Evolutionary conservation across 2,113 vertebrate species (phyloP), one percentile per base, ranked within the genome.

Genomic region (Oncorhynchus masou): DNA sequence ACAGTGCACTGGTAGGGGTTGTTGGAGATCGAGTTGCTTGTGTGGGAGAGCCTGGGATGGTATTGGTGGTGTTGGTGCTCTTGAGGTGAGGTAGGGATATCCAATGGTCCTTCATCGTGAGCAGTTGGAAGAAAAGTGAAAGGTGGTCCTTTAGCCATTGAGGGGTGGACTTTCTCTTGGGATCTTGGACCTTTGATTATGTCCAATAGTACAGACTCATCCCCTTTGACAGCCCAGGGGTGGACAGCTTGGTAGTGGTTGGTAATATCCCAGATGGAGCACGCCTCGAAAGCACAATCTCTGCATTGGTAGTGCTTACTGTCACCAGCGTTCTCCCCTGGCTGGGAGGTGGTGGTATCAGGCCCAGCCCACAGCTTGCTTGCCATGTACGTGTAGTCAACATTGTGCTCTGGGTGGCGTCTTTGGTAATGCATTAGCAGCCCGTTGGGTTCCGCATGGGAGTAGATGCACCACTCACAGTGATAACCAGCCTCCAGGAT

Each of bases 381-480:
- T n/a, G 97, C 96, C 96, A 99, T 99, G 68, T 99, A 99, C 0
- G 97, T 96, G 49, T 99, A 99, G 89, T 99, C 97, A 2, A 99
- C 97, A 5, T 98, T 98, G 90, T 99, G 98, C 77, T 99, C 97
- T 0, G 97, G 98, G 79, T 99, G 98, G 74, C 97, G 95, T 94
- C 96, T 97, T 91, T 99, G 98, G 94, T 99, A 99, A 91, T 99
- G 98, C 75, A 98, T 95, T 84, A 99, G 94, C 86, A 99, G 92
- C 67, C 98, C 97, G 70, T 91, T 97, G 16, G 98, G 97, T 74
- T 99, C 97, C 0, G 90, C 89, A 24, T 99, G 98, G 51, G 96
- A 98, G 87, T 99, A 99, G 88, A 98, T 99, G 81, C 98, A 99
- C 97, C 97, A 99, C 88, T 99, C 98, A 77, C 98, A 99, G 94